These are phyloP conservation scores for Elanoides forficatus DNA, from an alignment of 2,113 vertebrate genomes.

Conservation along the genomic window DNA sequence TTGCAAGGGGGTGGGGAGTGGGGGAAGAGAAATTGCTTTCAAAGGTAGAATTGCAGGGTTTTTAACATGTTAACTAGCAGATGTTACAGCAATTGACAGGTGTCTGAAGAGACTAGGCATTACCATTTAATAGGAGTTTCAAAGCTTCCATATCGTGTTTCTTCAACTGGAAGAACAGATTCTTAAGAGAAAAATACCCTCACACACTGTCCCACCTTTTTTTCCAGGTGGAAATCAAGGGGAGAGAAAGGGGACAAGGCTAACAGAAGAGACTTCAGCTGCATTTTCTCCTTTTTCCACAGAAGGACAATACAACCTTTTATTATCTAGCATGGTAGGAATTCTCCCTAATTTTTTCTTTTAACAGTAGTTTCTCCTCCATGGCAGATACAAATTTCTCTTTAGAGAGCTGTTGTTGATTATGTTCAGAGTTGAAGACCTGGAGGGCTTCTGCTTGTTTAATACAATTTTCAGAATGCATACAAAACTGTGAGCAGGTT, in stretches of 20 bases:
- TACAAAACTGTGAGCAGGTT: neutral
- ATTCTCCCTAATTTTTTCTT: neutral
- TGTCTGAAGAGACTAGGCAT: neutral
- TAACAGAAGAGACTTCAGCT: neutral
- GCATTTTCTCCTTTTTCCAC: neutral
- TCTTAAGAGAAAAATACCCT: neutral
- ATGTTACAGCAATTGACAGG: neutral
- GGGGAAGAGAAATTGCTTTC: neutral
- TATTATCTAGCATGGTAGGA: neutral
- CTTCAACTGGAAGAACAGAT: neutral
- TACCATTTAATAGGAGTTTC: neutral
- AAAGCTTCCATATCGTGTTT: neutral
- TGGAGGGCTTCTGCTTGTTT: neutral
- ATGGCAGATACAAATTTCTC: rapidly evolving
- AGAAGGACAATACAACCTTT: neutral
- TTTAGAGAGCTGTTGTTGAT: neutral
- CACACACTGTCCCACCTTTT: neutral
- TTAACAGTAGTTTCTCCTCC: neutral
- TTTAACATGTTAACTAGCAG: neutral
- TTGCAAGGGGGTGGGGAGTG: neutral
- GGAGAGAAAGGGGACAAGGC: neutral
- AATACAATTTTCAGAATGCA: neutral
- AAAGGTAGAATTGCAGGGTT: neutral
- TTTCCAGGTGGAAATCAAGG: neutral
- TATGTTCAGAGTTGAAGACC: neutral